Evolutionary conservation across 2,797 vertebrate species (phyloP), one percentile per base, ranked within the genome.

Genomic region (Geotrypetes seraphini): DNA sequence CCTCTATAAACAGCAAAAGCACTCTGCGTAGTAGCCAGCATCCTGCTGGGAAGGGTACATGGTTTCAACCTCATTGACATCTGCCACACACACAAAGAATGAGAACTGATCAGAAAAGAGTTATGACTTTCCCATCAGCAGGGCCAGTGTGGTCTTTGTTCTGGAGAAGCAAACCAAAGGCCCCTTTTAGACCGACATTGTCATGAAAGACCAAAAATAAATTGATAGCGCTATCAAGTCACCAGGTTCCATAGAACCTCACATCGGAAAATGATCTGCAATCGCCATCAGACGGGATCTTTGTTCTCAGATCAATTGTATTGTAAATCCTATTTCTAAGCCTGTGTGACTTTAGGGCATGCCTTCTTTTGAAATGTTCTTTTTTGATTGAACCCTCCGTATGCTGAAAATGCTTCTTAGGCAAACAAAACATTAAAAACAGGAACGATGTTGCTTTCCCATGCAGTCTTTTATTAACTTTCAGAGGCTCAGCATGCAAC

Each of bases 31-130:
- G 10, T 20, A 33, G 44, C 51, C 71, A 55, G 73, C 71, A 71
- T 70, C 73, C 73, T 73, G 69, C 71, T 73, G 60, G 21, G 43
- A 57, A 56, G 66, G 26, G 69, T 55, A 63, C 66, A 60, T 70
- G 60, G 73, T 80, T 84, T 86, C 78, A 81, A 71, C 69, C 69
- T 81, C 73, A 78, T 53, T 81, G 76, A 79, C 35, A 54, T 61
- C 20, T 45, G 50, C 54, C 58, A 57, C 16, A 36, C 15, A 35
- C 5, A 41, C 24, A 47, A 49, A 52, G 45, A 53, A 53, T 25
- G 22, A 47, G 58, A 43, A 34, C 17, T 3, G 9, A 48, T 16
- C 16, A 16, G 35, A 15, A 20, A 31, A 36, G 12, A 36, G 5
- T 39, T 41, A 38, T 18, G 36, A 43, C 22, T 36, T 60, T 76